A percentile compares a stretch with the other conserved stretches of the same genome.
phyloP scores from a whole-genome alignment of 2,113 vertebrate species.

The Phyllostomus discolor region DNA sequence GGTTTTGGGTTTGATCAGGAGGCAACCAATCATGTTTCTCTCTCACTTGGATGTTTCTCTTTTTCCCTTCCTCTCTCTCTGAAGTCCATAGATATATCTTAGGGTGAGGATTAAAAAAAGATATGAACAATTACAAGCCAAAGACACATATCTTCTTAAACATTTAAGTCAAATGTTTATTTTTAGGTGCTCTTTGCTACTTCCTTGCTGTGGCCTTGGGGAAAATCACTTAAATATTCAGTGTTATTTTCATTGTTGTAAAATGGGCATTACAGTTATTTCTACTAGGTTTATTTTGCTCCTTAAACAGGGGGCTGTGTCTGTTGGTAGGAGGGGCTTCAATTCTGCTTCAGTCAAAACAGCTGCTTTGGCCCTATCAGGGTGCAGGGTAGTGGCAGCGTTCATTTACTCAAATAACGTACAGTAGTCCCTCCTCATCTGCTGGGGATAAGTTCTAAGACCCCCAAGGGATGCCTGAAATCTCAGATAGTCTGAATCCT shows the following conservation, averaged over 20 bases:
- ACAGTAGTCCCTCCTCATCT: neutral
- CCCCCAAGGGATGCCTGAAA: neutral
- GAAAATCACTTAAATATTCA: neutral
- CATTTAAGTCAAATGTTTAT: neutral
- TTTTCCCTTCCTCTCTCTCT: no score
- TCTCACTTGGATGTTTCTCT: no score
- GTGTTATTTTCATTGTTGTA: conserved; percentile 20
- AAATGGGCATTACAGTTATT: neutral
- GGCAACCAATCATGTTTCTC: no score
- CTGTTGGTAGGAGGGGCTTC: neutral
- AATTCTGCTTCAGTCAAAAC: neutral
- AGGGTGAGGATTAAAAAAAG: neutral
- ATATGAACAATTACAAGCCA: neutral
- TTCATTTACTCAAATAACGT: neutral
- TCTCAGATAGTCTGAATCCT: neutral
- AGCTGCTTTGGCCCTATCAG: neutral
- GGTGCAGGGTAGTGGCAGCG: neutral
- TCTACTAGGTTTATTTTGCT: neutral
- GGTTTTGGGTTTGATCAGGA: no score
- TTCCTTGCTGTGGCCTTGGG: neutral
- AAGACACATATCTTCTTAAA: neutral
- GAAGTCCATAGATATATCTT: no score
- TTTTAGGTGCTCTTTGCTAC: conserved; percentile 16
- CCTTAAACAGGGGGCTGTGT: neutral
- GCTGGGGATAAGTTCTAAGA: neutral